A percentile compares a stretch with the other conserved stretches of the same genome.
Evolutionary conservation across 2,797 vertebrate species (phyloP).

Genomic region (Girardinus metallicus): DNA sequence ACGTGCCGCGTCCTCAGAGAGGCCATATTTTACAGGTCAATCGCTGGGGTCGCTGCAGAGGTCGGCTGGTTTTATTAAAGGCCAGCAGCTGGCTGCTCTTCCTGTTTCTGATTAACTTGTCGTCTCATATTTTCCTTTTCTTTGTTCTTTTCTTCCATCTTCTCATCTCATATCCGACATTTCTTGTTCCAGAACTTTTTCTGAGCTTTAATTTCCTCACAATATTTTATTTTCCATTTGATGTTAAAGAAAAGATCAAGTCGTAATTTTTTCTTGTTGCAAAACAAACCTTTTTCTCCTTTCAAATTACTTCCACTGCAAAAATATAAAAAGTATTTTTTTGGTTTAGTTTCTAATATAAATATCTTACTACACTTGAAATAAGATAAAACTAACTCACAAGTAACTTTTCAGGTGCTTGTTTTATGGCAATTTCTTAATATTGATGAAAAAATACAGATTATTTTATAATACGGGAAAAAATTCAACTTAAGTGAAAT

Average conservation of each 20-base stretch:
- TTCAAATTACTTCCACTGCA: neutral
- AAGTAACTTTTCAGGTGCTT: too few relatives aligned
- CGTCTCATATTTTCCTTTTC: neutral
- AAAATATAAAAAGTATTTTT: too few relatives aligned
- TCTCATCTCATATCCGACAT: neutral
- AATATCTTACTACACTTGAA: too few relatives aligned
- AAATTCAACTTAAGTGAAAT: too few relatives aligned
- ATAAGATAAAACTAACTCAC: too few relatives aligned
- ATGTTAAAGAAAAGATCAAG: neutral
- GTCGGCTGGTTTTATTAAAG: neutral
- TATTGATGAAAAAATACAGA: too few relatives aligned
- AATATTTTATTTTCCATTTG: neutral
- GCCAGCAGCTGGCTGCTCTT: neutral
- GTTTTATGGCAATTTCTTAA: too few relatives aligned
- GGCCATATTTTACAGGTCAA: constrained; percentile 9
- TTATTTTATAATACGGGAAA: too few relatives aligned
- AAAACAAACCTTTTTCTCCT: neutral
- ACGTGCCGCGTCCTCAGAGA: constrained; percentile 11
- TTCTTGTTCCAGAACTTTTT: neutral
- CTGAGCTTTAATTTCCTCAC: neutral
- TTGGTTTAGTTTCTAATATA: too few relatives aligned
- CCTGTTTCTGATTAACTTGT: neutral
- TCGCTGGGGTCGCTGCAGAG: neutral
- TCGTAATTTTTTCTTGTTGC: neutral
- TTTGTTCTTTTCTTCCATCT: neutral